Evolutionary conservation across 92 coral and sea anemone species (phyloP).

Genomic region (Epizoanthus ramosus): DNA sequence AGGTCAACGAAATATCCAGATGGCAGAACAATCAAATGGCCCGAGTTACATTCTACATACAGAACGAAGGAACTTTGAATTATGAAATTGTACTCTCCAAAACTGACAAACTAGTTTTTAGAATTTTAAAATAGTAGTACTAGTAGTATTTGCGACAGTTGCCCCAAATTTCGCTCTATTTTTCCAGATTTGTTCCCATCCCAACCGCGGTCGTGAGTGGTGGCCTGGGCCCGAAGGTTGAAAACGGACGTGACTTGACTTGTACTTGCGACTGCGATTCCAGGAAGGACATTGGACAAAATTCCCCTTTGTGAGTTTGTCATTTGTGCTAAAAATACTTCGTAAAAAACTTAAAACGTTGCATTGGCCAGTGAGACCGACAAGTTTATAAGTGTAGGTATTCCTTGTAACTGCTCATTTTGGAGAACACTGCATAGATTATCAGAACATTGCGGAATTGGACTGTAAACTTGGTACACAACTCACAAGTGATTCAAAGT

Average conservation of each 20-base stretch:
- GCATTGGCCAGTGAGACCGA: neutral
- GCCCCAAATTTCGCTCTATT: neutral
- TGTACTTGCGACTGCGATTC: neutral
- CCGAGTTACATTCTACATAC: no score
- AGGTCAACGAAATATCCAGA: no score
- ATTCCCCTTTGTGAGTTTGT: no score
- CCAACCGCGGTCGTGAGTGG: neutral
- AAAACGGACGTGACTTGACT: slow-evolving; percentile 4
- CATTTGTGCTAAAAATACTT: neutral
- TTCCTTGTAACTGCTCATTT: neutral
- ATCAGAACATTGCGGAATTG: neutral
- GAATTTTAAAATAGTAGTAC: no score
- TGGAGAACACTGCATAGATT: neutral
- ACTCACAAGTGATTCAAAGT: neutral
- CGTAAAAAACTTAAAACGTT: neutral
- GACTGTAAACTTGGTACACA: neutral
- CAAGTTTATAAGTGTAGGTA: no score
- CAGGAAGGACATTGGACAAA: no score
- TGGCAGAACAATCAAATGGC: no score
- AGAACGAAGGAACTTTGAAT: no score
- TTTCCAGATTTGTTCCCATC: neutral
- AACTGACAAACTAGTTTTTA: no score
- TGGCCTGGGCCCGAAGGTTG: neutral
- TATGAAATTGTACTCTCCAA: no score
- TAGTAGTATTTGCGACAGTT: no score